A percentile compares a stretch with the other conserved stretches of the same genome.
These are phyloP conservation scores for Pseudococcus viburni DNA, from an alignment of 2,888 invertebrate genomes.

Conservation along the genomic window DNA sequence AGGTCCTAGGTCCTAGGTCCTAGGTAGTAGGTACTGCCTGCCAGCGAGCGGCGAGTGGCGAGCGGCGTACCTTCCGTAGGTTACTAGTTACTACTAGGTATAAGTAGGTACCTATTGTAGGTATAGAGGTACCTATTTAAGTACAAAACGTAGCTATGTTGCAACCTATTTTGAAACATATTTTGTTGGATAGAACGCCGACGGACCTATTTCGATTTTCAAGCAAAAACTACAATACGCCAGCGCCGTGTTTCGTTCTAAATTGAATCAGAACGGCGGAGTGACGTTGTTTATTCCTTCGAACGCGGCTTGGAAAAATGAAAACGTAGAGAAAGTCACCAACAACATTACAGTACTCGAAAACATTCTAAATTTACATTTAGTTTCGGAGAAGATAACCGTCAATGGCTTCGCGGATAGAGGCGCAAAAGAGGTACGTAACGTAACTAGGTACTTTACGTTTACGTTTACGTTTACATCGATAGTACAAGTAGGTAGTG, in stretches of 20 bases:
- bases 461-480: too few relatives aligned
- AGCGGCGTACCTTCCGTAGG: too few relatives aligned
- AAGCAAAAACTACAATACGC: conserved; percentile 85
- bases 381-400: conserved; percentile 73
- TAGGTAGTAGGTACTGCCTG: too few relatives aligned
- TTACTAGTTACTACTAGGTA: too few relatives aligned
- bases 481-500: too few relatives aligned
- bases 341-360: conserved; percentile 79
- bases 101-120: too few relatives aligned
- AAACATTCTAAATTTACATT: conserved; percentile 86
- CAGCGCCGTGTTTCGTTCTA: conserved; percentile 82
- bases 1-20: too few relatives aligned
- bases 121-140: too few relatives aligned
- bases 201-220: conserved; percentile 85
- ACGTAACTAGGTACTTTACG: background rate
- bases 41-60: too few relatives aligned
- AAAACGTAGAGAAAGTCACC: conserved; percentile 78
- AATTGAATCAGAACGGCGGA: conserved; percentile 79
- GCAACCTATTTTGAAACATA: too few relatives aligned
- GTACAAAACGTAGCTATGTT: too few relatives aligned
- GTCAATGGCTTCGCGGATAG: conserved; percentile 52
- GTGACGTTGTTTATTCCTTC: conserved; percentile 91
- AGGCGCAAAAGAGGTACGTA: conserved; percentile 52
- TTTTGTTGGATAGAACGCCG: conserved; percentile 77
- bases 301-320: conserved; percentile 87